A percentile compares a stretch with the other conserved stretches of the same genome.
phyloP scores from a whole-genome alignment of 2,888 invertebrate species.

The Cryptocephalus moraei region DNA sequence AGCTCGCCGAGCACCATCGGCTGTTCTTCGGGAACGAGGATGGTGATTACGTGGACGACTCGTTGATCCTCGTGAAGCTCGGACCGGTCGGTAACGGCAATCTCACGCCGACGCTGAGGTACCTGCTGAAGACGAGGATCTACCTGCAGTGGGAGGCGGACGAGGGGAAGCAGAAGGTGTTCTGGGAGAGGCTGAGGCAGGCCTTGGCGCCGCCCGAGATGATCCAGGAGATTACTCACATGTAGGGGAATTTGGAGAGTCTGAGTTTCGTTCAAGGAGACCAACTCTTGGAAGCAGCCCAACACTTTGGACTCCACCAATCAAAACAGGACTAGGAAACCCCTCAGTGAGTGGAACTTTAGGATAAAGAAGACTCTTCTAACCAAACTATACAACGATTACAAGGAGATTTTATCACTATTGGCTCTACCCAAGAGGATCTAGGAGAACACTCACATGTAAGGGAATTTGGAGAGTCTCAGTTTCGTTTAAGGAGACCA shows the following conservation, averaged over 20 bases:
- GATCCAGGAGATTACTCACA: slow-evolving; percentile 10
- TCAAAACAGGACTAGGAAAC: too few species aligned
- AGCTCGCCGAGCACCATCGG: slow-evolving; percentile 55
- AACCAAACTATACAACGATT: too few species aligned
- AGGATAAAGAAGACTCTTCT: too few species aligned
- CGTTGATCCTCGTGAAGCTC: slow-evolving; percentile 51
- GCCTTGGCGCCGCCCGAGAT: slow-evolving; percentile 19
- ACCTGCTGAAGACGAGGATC: slow-evolving; percentile 52
- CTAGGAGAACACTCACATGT: too few species aligned
- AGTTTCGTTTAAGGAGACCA: too few species aligned
- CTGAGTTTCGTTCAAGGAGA: too few species aligned
- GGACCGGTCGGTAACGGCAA: slow-evolving; percentile 47
- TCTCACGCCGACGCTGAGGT: slow-evolving; percentile 49
- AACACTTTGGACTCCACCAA: too few species aligned
- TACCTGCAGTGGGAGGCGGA: slow-evolving; percentile 52
- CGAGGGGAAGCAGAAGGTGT: slow-evolving; percentile 29
- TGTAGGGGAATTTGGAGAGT: slow-evolving; percentile 5
- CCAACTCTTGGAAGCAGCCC: too few species aligned
- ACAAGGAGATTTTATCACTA: too few species aligned
- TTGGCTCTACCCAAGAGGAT: too few species aligned
- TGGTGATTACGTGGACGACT: slow-evolving; percentile 44
- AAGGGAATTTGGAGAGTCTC: too few species aligned
- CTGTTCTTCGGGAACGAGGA: slow-evolving; percentile 45
- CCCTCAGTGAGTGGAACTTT: too few species aligned
- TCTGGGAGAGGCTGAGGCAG: slow-evolving; percentile 33